phyloP scores from a whole-genome alignment of 2,797 vertebrate genomes.

The Diglossa cyanea region DNA sequence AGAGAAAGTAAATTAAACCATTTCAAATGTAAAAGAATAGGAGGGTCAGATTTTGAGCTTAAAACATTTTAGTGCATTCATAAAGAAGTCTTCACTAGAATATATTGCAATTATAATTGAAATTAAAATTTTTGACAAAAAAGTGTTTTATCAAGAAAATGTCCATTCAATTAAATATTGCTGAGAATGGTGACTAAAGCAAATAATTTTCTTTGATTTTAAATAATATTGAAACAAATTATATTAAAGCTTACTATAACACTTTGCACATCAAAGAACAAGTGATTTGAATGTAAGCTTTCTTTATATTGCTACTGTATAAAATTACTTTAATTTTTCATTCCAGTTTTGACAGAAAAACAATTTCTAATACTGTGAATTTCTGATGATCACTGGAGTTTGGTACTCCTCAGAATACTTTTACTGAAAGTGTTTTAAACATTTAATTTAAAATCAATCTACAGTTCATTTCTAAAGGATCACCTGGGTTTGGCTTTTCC shows the following conservation, averaged over 20 bases:
- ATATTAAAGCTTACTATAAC: not conserved
- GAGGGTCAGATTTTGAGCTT: not conserved
- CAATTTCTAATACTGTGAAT: not conserved
- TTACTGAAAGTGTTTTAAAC: not conserved
- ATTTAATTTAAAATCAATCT: constrained; percentile 13
- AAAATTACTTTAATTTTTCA: not conserved
- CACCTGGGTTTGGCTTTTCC: not conserved
- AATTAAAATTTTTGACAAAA: not conserved
- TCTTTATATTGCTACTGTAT: not conserved
- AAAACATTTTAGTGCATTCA: not conserved
- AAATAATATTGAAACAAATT: not conserved
- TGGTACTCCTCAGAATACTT: not conserved
- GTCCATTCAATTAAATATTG: not conserved
- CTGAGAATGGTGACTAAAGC: not conserved
- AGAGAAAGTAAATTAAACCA: not conserved
- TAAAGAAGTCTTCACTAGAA: not conserved
- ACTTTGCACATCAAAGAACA: not conserved
- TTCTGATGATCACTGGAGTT: not conserved
- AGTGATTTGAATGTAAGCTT: not conserved
- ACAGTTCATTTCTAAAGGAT: not conserved
- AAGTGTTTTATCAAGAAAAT: not conserved
- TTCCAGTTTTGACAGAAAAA: not conserved
- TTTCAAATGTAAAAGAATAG: not conserved
- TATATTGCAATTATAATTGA: not conserved
- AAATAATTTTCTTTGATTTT: not conserved